A percentile compares a stretch with the other conserved stretches of the same genome.
Conservation (phyloP, 2,113 vertebrate genomes). For the Solea senegalensis region DNA sequence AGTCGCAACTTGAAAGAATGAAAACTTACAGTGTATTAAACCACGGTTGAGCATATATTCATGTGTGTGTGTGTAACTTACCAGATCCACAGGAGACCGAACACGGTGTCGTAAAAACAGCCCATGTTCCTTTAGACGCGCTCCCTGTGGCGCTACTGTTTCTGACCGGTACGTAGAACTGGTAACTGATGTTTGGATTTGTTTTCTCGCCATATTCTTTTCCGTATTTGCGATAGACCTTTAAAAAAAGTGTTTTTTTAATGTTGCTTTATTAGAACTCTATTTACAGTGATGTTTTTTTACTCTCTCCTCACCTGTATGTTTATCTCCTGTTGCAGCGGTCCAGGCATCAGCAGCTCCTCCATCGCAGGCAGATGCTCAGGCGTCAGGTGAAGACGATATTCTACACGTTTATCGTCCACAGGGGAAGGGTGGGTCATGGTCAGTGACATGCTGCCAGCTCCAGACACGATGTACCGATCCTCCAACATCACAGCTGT, state of each 20-base stretch:
- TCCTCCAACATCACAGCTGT: constrained; percentile 85
- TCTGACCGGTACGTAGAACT: constrained; percentile 81
- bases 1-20: too few relatives aligned
- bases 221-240: constrained; percentile 91
- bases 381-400: constrained; percentile 84
- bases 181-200: constrained; percentile 89
- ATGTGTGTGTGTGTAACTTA: constrained; percentile 42
- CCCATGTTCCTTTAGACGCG: constrained; percentile 77
- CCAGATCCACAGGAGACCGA: constrained; percentile 92
- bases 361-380: constrained; percentile 87
- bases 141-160: constrained; percentile 29
- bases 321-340: constrained; percentile 80
- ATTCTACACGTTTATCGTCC: constrained; percentile 86
- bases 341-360: constrained; percentile 85
- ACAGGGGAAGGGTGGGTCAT: constrained; percentile 85
- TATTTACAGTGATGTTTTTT: too few relatives aligned
- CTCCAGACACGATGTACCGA: constrained; percentile 86
- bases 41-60: too few relatives aligned
- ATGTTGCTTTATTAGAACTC: too few relatives aligned
- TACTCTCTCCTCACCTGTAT: constrained; percentile 83
- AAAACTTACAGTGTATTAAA: too few relatives aligned
- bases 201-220: constrained; percentile 87
- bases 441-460: constrained; percentile 79
- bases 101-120: constrained; percentile 76
- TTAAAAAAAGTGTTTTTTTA: constrained; percentile 1